Evolutionary conservation across 2,113 vertebrate species (phyloP), one percentile per base, ranked within the genome.

Genomic region (Pterocles orientalis): DNA sequence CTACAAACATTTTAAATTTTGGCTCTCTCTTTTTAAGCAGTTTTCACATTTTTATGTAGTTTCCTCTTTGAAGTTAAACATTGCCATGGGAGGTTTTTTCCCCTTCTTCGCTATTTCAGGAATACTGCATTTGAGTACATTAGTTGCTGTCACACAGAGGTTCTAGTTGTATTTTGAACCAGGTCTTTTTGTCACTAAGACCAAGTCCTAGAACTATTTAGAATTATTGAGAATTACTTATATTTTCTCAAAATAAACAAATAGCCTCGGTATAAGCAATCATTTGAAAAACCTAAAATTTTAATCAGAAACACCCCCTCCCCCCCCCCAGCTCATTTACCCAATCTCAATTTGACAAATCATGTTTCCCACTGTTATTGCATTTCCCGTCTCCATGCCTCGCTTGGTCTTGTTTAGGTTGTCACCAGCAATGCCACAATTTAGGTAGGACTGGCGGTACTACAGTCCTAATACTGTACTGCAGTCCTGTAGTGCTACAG

Each of bases 51-150:
- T 66, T 66, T 62, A 75, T 43, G 57, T 31, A 62, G 57, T 43
- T 95, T 90, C n/a, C 21, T 83, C 68, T 92, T 92, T 76, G 62
- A 83, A 87, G 72, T 76, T 76, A 83, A 80, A 62, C 26, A 71
- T 39, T 80, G 36, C 21, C 89, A 79, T 75, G 56, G 68, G 66
- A 89, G 33, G 90, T 28, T 60, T 14, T 61, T 5, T 1, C 1
- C 24, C 33, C 12, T 51, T 69, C 57, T 68, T 60, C 48, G 10
- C 31, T 71, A 4, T 51, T 89, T 75, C 72, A 79, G 36, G 34
- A 47, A 75, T 34, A 80, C 18, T 36, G 31, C 12, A 29, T 69
- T 18, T 39, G 70, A 80, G 31, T n/a, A 26, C 0, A 0, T 50
- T 56, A 64, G 10, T 9, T 83, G 43, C n/a, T 70, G 28, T 69